A percentile compares a stretch with the other conserved stretches of the same genome.
These are phyloP conservation scores for Diarsia brunnea DNA, from an alignment of 2,888 invertebrate genomes.

Conservation along the genomic window DNA sequence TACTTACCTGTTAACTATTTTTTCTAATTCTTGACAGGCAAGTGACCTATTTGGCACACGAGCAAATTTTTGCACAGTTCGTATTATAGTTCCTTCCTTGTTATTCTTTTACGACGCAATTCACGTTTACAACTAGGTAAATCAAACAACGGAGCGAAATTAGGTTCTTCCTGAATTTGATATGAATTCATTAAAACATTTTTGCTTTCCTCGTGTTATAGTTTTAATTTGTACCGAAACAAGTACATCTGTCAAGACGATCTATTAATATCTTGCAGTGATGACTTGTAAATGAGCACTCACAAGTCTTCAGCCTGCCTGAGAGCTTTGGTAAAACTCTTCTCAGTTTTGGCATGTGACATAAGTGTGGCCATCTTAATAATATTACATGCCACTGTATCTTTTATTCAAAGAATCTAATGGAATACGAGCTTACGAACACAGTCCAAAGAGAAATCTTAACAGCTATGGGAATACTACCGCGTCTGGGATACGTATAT, in stretches of 20 bases:
- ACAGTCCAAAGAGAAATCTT: slow-evolving; percentile 38
- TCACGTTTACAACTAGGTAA: slow-evolving; percentile 42
- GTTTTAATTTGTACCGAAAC: slow-evolving; percentile 70
- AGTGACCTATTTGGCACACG: slow-evolving; percentile 87
- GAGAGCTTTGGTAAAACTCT: slow-evolving; percentile 60
- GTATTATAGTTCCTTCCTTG: slow-evolving; percentile 74
- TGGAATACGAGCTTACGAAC: slow-evolving; percentile 35
- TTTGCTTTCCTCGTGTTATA: slow-evolving; percentile 64
- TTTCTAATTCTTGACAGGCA: slow-evolving; percentile 78
- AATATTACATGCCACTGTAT: slow-evolving; percentile 53
- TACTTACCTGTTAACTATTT: slow-evolving; percentile 72
- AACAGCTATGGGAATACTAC: slow-evolving; percentile 37
- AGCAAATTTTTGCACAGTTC: slow-evolving; percentile 72
- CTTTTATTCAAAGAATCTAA: slow-evolving; percentile 47
- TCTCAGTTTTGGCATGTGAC: slow-evolving; percentile 66
- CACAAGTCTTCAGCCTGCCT: slow-evolving; percentile 59
- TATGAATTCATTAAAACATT: slow-evolving; percentile 31
- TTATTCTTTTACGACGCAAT: slow-evolving; percentile 59
- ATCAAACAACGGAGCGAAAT: slow-evolving; percentile 38
- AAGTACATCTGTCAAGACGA: slow-evolving; percentile 62
- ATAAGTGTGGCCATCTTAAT: slow-evolving; percentile 63
- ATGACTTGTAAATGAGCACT: slow-evolving; percentile 69
- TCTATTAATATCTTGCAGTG: slow-evolving; percentile 68
- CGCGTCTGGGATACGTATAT: slow-evolving; percentile 13
- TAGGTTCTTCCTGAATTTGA: slow-evolving; percentile 32